Evolutionary conservation across 2,888 invertebrate species (phyloP), one percentile per base, ranked within the genome.

Genomic region (Agrochola litura): DNA sequence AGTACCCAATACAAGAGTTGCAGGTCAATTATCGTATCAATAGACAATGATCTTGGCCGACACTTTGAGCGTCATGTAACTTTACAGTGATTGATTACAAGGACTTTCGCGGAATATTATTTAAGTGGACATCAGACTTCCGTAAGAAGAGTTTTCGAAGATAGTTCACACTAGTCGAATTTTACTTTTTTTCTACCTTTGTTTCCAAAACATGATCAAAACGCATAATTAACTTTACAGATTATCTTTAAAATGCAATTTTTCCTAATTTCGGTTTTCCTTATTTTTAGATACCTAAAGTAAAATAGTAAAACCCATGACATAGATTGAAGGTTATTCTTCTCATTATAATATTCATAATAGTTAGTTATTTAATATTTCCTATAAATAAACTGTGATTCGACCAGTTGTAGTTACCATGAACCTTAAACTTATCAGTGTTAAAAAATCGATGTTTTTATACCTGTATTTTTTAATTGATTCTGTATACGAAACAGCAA

Each of bases 21-120:
- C 77, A 76, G 79, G 82, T 87, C 87, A 87, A 87, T 86, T 79
- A 74, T 79, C 65, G 76, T 83, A 81, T 84, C 76, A 79, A 84
- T 86, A 83, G 79, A 79, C 80, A 88, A 85, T 86, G 83, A 86
- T 85, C 77, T 86, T 86, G 77, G 67, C 61, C 72, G 67, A 76
- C 77, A 77, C 80, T 81, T 77, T 60, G 14, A 67, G 70, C 77
- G 70, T 63, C 72, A 69, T 25, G 46, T 41, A 66, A 66, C 12
- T 52, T 54, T n/a, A 61, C 64, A 49, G 56, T 73, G 71, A 82
- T 79, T 82, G 25, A 77, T 67, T 43, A 41, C 73, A 83, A 80
- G 69, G 72, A 82, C 79, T 82, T 71, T 76, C 68, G 25, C 12
- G 49, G 19, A 60, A 68, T 41, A 25, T 56, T 16, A 19, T 19